phyloP scores from a whole-genome alignment of 2,113 vertebrate species.

The Pterophyllum scalare region DNA sequence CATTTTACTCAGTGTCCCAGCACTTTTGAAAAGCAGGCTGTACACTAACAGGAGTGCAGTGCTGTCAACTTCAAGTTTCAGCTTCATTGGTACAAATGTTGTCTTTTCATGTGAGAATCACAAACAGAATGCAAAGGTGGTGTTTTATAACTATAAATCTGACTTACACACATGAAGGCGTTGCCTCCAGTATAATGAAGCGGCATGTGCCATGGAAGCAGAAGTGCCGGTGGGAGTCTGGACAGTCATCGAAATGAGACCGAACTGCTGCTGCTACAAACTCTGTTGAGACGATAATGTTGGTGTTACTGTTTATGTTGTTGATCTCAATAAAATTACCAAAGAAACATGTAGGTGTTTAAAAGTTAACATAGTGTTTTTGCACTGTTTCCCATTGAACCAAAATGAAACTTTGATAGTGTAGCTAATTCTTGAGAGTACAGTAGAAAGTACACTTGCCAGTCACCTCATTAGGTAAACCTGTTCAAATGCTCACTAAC shows the following conservation, averaged over 20 bases:
- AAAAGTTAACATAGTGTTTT: background rate
- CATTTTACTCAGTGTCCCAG: background rate
- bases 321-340: background rate
- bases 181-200: conserved; percentile 88
- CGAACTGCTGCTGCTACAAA: conserved; percentile 87
- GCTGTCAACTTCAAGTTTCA: background rate
- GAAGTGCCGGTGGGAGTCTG: conserved; percentile 87
- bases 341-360: background rate
- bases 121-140: background rate
- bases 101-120: background rate
- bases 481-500: background rate
- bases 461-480: background rate
- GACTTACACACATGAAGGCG: conserved; percentile 90
- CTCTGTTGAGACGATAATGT: conserved; percentile 68
- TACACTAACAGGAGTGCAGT: background rate
- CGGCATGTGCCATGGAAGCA: conserved; percentile 92
- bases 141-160: background rate
- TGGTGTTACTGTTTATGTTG: background rate
- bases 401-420: background rate
- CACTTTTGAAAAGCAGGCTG: background rate
- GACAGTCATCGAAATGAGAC: conserved; percentile 90
- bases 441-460: background rate
- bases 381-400: background rate
- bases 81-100: background rate
- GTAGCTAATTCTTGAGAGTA: background rate